Base-by-base conservation (phyloP, 1,140 invertebrate species). In the Drosophila triauraria region DNA sequence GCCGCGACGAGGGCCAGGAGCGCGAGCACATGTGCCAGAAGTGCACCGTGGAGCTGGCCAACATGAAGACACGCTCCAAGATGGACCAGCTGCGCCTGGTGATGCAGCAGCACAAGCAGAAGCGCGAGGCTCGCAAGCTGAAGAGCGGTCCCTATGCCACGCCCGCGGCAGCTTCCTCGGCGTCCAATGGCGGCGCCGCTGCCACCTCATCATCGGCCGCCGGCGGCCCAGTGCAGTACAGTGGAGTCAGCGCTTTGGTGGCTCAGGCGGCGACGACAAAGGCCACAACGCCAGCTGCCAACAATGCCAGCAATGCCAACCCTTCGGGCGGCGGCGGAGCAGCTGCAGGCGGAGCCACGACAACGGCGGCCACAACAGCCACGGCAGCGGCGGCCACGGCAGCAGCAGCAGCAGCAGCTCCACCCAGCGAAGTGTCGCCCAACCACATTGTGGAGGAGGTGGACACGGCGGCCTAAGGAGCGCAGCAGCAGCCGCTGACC, bases 91-190 rank as follows among this genome's bases (percentile, higher is more conserved):
- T 98, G 15, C 95, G 97, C 67, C 94, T 97, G 25, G 96, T 98
- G 35, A 97, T 98, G 96, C 97, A 97, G 78, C 97, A 98, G 91
- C 95, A 96, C 78, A 95, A 97, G 58, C 96, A 97, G 67, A 94
- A 96, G 60, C 95, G 97, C 38, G 95, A 96, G 91, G 97, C 96
- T 6, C 94, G 97, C 63, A 96, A 97, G 79, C 94, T 97, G 7
- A 95, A 96, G 75, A 94, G 95, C 2, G 93, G 95, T 10, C 96
- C 96, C 2, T 97, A 97, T 84, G 94, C 95, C 63, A 68, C 64
- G 32, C 62, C 67, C 62, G 94, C 94, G 4, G 59, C 50, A 9
- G 43, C 71, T 12, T 30, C 43, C 2, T 25, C 54, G 0, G 3
- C 60, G 1, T 13, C 6, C 30, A 53, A 20, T 20, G 20, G 10